Percentiles rank a stretch among this genome's conserved stretches.
Evolutionary conservation across 2,113 vertebrate genomes (phyloP).

Genomic region (Hepsetus odoe): DNA sequence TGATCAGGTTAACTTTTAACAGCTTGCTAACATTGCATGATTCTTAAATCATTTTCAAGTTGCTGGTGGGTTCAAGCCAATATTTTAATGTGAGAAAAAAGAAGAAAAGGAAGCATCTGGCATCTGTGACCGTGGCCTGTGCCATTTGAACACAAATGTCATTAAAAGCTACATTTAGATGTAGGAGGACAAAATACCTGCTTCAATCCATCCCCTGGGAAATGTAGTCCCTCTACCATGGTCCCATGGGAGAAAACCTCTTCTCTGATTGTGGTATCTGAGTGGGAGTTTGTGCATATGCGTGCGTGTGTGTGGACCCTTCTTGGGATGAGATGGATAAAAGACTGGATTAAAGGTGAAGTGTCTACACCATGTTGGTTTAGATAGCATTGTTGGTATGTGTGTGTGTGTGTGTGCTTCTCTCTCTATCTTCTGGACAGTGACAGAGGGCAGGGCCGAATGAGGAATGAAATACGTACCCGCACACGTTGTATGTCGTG

Average conservation of each 20-base stretch:
- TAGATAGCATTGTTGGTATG: slow-evolving; percentile 8
- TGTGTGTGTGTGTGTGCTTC: slow-evolving; percentile 35
- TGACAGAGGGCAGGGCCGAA: slow-evolving; percentile 50
- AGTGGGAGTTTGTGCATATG: slow-evolving; percentile 37
- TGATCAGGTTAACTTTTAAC: no score
- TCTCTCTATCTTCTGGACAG: slow-evolving; percentile 82
- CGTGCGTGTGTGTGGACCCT: slow-evolving; percentile 36
- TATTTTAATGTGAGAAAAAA: background rate
- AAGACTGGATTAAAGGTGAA: slow-evolving; percentile 56
- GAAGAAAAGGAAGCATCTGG: background rate
- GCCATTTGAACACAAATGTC: slow-evolving; percentile 32
- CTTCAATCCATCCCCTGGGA: slow-evolving; percentile 42
- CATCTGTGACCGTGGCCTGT: slow-evolving; percentile 17
- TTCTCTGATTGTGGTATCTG: slow-evolving; percentile 58
- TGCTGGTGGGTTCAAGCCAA: no score
- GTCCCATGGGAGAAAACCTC: slow-evolving; percentile 22
- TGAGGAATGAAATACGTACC: slow-evolving; percentile 54
- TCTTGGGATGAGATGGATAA: slow-evolving; percentile 56
- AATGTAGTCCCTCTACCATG: slow-evolving; percentile 38
- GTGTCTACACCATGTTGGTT: slow-evolving; percentile 33
- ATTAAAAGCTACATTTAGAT: slow-evolving; percentile 37
- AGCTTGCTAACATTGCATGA: no score
- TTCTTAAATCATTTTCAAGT: no score
- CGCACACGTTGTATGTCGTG: slow-evolving; percentile 8
- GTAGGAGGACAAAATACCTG: slow-evolving; percentile 25